Percentiles rank a stretch among this genome's conserved stretches.
Conservation (phyloP, 2,113 vertebrate genomes). For the Prinia subflava region DNA sequence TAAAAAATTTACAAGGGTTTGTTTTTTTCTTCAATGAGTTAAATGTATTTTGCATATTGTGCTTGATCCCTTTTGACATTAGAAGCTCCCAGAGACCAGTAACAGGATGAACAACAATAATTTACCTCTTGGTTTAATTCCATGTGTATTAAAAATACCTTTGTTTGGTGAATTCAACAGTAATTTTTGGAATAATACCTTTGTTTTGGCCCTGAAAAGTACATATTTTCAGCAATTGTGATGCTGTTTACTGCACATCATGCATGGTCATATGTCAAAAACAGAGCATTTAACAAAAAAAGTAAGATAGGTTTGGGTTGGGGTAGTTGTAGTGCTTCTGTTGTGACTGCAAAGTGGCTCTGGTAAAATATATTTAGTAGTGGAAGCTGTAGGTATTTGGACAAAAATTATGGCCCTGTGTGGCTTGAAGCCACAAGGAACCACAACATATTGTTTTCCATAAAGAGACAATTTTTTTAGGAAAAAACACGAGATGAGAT, state of each 20-base stretch:
- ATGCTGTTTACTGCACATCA: background rate
- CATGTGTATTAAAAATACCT: background rate
- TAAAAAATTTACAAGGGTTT: constrained; percentile 5
- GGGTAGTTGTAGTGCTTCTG: background rate
- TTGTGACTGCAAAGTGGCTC: background rate
- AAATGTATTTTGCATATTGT: background rate
- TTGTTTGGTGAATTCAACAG: background rate
- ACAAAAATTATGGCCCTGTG: background rate
- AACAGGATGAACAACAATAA: background rate
- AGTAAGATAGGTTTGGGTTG: background rate
- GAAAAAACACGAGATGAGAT: background rate
- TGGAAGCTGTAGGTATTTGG: background rate
- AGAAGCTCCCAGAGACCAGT: background rate
- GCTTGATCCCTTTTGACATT: background rate
- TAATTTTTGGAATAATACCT: background rate
- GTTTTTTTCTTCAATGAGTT: background rate
- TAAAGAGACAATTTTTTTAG: background rate
- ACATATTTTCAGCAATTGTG: background rate
- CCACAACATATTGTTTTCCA: accelerated
- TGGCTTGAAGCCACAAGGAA: background rate
- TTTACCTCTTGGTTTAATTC: background rate
- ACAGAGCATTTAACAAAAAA: constrained; percentile 19
- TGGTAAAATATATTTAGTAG: background rate
- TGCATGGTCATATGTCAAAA: background rate
- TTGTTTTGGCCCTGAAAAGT: background rate